These are phyloP conservation scores for Hoplodrina ambigua DNA, from an alignment of 2,888 invertebrate genomes.

Conservation along the genomic window DNA sequence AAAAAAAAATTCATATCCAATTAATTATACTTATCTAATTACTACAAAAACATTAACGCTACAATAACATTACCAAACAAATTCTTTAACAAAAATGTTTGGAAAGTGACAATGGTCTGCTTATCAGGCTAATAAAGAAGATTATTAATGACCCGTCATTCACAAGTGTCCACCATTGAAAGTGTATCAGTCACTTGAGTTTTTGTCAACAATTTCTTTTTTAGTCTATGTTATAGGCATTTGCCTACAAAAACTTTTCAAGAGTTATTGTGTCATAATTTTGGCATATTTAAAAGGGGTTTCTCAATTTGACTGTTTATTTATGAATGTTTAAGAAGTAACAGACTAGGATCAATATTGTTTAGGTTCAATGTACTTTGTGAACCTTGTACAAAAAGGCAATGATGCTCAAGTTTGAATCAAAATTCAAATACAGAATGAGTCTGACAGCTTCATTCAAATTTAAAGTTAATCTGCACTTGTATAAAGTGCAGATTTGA, in stretches of 20 bases:
- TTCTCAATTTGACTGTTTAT: constrained; percentile 23
- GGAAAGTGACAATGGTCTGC: constrained; percentile 22
- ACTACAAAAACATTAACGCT: constrained; percentile 9
- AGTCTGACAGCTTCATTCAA: background rate
- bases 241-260: background rate
- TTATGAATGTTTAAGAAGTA: constrained; percentile 11
- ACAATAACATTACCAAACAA: constrained; percentile 22
- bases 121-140: constrained; percentile 47
- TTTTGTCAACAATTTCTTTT: constrained; percentile 37
- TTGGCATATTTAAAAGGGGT: constrained; percentile 17
- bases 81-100: constrained; percentile 35
- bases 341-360: background rate
- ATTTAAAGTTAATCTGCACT: background rate
- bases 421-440: background rate
- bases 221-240: constrained; percentile 10
- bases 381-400: background rate
- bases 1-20: background rate
- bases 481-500: no score
- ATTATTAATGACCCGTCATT: constrained; percentile 49
- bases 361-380: background rate
- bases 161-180: constrained; percentile 30
- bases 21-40: background rate
- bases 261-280: background rate
- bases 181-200: constrained; percentile 29
- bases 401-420: background rate